Percentiles rank a stretch among this genome's conserved stretches.
phyloP scores from a whole-genome alignment of 1,140 invertebrate species.

The Drosophila nannoptera region DNA sequence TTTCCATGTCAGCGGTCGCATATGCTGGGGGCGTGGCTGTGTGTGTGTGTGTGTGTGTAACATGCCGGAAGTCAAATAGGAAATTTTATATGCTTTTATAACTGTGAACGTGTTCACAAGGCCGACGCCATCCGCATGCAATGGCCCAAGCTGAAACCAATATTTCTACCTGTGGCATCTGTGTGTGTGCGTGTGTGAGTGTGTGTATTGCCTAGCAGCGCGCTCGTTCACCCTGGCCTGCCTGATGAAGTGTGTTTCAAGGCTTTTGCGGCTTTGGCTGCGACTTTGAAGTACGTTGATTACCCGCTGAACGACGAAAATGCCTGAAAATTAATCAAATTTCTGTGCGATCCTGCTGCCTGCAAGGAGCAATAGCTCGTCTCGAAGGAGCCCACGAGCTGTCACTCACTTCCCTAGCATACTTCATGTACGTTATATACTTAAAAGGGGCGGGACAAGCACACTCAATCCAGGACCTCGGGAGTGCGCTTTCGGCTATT shows the following conservation, averaged over 20 bases:
- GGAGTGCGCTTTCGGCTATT: no score
- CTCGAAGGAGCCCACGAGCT: no score
- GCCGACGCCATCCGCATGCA: conserved; percentile 17
- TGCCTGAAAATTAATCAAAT: conserved; percentile 49
- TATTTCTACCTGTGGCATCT: conserved; percentile 6
- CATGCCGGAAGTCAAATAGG: conserved; percentile 76
- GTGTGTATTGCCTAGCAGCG: conserved; percentile 54
- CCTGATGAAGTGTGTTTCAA: conserved; percentile 66
- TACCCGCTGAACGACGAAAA: conserved; percentile 3
- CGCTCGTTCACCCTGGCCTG: conserved; percentile 49
- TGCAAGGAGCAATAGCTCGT: background rate
- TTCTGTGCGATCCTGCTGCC: conserved; percentile 6
- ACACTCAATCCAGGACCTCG: no score
- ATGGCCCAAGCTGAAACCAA: conserved; percentile 20
- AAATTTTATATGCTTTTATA: conserved; percentile 78
- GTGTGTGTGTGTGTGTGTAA: conserved; percentile 38
- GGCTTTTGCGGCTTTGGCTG: conserved; percentile 51
- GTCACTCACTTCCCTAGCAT: no score
- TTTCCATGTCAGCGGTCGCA: conserved; percentile 58
- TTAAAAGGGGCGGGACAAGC: no score
- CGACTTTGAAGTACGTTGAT: conserved; percentile 39
- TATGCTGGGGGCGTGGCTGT: conserved; percentile 8
- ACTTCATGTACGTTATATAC: no score
- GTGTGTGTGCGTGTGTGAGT: background rate
- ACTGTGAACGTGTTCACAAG: conserved; percentile 73